Evolutionary conservation across 2,797 vertebrate genomes (phyloP), one percentile per base, ranked within the genome.

Genomic region (Strix occidentalis): DNA sequence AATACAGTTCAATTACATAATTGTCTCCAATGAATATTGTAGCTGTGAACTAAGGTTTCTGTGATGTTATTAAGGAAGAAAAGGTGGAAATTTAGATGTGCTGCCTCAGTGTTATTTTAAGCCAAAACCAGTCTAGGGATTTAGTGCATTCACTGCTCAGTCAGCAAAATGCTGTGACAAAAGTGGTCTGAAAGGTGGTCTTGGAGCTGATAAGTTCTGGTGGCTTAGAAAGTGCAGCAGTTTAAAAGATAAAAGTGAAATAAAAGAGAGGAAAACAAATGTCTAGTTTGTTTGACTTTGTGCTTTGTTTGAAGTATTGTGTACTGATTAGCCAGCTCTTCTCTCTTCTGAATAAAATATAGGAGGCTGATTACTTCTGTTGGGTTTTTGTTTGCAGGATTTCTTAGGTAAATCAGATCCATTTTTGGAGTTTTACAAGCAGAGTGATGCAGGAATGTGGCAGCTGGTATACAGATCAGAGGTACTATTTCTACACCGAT

Each of bases 361-460:
- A 56, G 37, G 25, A 74, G 26, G 18, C 39, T 87, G 48, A 69
- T 81, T 53, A 35, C 26, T 66, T 76, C n/a, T 76, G 33, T 60
- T 77, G 74, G 35, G 14, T 12, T 95, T 96, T 89, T 90, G 16
- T 93, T 63, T 78, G 50, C 91, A 99, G 99, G 99, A 99, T 94
- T 97, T 98, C n/a, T 98, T 99, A 94, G 99, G 99, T 70, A 99
- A 99, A 97, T 99, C 98, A 0, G 99, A 99, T 98, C 99, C 98
- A 0, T 99, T 99, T 98, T 96, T 99, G 97, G 99, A 99, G 96
- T 97, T 99, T 83, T 99, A 98, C 74, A 99, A 98, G 93, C 97
- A 99, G 94, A 98, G 87, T 14, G 98, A 99, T 18, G 98, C 98
- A 95, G 99, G 98, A 41, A 98, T 96, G 14, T 99, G 99, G 99